Evolutionary conservation across 2,797 vertebrate genomes (phyloP).

Genomic region (Betta splendens): DNA sequence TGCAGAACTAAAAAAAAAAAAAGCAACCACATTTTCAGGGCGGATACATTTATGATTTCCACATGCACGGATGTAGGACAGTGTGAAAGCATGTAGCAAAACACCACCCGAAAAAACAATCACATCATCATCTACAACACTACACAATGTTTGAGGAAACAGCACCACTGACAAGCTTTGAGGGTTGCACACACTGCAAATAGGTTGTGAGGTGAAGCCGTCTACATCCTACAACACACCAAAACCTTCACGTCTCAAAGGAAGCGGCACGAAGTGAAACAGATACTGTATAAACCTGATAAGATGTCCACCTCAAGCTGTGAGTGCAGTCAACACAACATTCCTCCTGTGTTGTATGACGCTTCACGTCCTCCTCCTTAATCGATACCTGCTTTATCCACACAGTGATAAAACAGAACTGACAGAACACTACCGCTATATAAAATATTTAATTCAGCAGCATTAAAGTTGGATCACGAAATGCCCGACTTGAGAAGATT

Average conservation of each 20-base stretch:
- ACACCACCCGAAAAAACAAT: not conserved
- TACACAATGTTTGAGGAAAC: not conserved
- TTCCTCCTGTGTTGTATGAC: slow-evolving; percentile 4
- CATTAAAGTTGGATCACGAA: not conserved
- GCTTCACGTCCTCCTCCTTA: slow-evolving; percentile 4
- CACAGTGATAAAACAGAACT: not conserved
- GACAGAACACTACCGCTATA: not conserved
- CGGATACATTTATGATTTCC: slow-evolving; percentile 12
- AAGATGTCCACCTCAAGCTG: slow-evolving; percentile 15
- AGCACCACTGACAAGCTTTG: too few relatives aligned
- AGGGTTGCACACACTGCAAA: not conserved
- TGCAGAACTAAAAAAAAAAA: slow-evolving; percentile 27
- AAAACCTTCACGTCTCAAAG: slow-evolving; percentile 12
- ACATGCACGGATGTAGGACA: not conserved
- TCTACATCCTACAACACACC: slow-evolving; percentile 4
- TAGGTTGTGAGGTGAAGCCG: not conserved
- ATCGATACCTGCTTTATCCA: not conserved
- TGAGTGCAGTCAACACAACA: slow-evolving; percentile 26
- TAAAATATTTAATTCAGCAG: not conserved
- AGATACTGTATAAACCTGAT: slow-evolving; percentile 20
- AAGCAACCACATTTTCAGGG: slow-evolving; percentile 1
- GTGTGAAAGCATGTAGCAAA: not conserved
- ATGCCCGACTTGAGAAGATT: not conserved
- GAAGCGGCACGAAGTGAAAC: slow-evolving; percentile 29
- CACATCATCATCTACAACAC: not conserved